Evolutionary conservation across 2,113 vertebrate genomes (phyloP).

Genomic region (Mesoclemmys tuberculata): DNA sequence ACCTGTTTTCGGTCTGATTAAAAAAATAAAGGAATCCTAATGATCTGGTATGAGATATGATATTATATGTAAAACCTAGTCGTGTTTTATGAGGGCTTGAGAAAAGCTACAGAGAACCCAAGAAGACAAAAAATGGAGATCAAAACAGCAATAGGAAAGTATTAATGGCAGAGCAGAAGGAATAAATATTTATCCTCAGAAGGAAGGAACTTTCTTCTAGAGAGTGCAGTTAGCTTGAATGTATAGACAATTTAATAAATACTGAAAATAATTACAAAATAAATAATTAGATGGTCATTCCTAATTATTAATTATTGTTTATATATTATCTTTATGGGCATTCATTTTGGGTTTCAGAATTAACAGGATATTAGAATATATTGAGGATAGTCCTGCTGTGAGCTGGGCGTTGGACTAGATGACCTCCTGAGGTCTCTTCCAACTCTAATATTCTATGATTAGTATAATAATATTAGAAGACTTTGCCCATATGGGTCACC

Average conservation of each 20-base stretch:
- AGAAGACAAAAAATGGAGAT: not conserved
- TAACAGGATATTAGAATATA: not conserved
- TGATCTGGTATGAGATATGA: not conserved
- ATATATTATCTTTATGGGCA: not conserved
- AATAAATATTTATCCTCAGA: not conserved
- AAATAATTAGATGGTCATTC: not conserved
- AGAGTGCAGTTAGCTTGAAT: not conserved
- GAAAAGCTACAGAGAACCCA: not conserved
- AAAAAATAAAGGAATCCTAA: not conserved
- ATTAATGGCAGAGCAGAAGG: not conserved
- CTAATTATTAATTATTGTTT: not conserved
- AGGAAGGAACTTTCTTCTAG: not conserved
- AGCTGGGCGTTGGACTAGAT: no score
- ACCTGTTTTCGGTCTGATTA: not conserved
- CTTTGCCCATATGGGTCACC: not conserved
- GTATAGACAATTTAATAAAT: not conserved
- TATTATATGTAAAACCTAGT: not conserved
- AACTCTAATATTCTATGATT: no score
- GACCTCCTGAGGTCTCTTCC: no score
- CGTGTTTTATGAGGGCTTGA: constrained; percentile 2
- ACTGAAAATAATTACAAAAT: not conserved
- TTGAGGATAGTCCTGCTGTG: no score
- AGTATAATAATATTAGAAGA: not conserved
- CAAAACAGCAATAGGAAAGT: not conserved
- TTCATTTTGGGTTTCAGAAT: not conserved